Conservation (phyloP, 2,888 invertebrate species). For the Harpalus rufipes region DNA sequence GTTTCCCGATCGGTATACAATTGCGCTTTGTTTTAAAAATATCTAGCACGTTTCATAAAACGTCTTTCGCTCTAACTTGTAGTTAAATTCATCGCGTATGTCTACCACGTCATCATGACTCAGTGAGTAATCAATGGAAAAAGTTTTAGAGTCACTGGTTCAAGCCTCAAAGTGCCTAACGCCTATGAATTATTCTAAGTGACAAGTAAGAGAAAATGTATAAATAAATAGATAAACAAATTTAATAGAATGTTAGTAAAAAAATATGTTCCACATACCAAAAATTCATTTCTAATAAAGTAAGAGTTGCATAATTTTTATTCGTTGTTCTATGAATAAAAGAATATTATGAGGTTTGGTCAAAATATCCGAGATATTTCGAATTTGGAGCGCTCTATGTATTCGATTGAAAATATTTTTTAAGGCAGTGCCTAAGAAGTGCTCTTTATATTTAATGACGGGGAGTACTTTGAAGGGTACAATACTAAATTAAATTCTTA, state of each 20-base stretch:
- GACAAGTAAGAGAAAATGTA: constrained; percentile 46
- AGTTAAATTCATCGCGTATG: not conserved
- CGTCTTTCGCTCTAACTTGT: not conserved
- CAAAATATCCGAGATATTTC: no score
- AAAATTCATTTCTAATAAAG: constrained; percentile 33
- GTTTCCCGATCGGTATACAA: constrained; percentile 41
- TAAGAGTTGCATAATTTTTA: constrained; percentile 28
- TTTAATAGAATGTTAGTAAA: constrained; percentile 43
- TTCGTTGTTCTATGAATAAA: constrained; percentile 7
- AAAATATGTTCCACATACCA: constrained; percentile 52
- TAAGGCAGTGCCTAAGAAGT: no score
- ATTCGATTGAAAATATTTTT: no score
- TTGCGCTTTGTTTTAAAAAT: constrained; percentile 61
- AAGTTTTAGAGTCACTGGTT: constrained; percentile 42
- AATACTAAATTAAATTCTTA: no score
- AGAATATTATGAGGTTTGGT: no score
- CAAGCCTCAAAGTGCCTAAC: constrained; percentile 17
- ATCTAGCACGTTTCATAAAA: constrained; percentile 18
- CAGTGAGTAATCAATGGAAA: not conserved
- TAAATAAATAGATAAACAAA: constrained; percentile 53
- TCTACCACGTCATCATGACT: not conserved
- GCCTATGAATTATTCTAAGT: constrained; percentile 40
- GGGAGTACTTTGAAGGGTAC: no score
- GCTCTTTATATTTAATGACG: no score
- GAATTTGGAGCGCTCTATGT: no score